Base-by-base conservation (phyloP, 2,113 vertebrate genomes). In the Ochotona curzoniae region DNA sequence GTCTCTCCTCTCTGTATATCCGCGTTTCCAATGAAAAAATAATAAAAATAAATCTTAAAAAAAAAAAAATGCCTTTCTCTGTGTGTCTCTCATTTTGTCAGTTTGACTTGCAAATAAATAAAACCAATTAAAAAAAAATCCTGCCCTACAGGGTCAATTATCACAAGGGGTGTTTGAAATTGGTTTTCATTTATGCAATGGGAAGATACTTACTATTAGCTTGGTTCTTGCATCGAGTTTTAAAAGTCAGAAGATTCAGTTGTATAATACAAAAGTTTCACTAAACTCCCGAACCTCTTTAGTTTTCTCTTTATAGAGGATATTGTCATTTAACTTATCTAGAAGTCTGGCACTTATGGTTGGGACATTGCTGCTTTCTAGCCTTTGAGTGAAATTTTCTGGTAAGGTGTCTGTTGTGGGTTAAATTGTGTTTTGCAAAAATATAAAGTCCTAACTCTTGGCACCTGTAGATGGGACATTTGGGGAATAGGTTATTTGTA, bases 401-500 rank as follows among this genome's bases (percentile, higher is more conserved):
- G 35, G 67, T 35, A 64, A 90, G 30, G 9, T 80, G 5, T 66
- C 7, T 10, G 13, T 30, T 17, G 35, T 83, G 44, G 11, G 7
- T 23, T 87, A 63, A 82, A n/a, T 44, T 79, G 32, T 66, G 57
- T n/a, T 57, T 51, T 83, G 69, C 47, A 82, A 51, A 85, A 69
- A 79, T 20, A 80, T 26, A 21, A 71, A 20, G 32, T 44, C 23
- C 78, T 90, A 30, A 61, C 7, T 20, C 26, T 20, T 71, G 60
- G 28, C 21, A 89, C 15, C 25, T 66, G n/a, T 79, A 60, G 47
- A 83, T n/a, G 47, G 74, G 60, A 12, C 23, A 8, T 73, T 86
- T 87, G 61, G 70, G 70, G 75, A 89, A 74, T 8, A 75, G 64
- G 21, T 54, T 82, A 83, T 82, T 89, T 51, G n/a, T 23, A 89